These are phyloP conservation scores for Luidia sarsii DNA, from an alignment of 53 echinoderm and acorn worm species.

Conservation along the genomic window DNA sequence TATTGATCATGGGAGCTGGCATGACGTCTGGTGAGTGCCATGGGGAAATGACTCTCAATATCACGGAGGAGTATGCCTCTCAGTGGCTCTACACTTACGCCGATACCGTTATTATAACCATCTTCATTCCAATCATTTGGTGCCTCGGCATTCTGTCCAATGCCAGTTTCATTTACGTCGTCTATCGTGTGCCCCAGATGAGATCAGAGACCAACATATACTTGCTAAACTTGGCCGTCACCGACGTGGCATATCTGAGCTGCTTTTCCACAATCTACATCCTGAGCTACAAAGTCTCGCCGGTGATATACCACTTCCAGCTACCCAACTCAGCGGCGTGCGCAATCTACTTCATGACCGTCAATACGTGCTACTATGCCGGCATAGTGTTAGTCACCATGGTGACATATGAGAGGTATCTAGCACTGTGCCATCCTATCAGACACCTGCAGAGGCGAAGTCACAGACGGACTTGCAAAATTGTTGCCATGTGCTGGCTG, in stretches of 20 bases:
- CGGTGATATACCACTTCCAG: neutral
- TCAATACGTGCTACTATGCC: neutral
- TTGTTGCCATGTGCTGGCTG: slow-evolving; percentile 21
- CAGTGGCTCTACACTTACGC: slow-evolving; percentile 2
- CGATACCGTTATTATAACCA: slow-evolving; percentile 1
- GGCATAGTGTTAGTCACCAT: neutral
- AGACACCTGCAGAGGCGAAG: neutral
- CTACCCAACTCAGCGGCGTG: slow-evolving; percentile 2
- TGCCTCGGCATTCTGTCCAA: neutral
- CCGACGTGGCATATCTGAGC: slow-evolving; percentile 37
- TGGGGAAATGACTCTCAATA: neutral
- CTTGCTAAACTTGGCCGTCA: slow-evolving; percentile 2
- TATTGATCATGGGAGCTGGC: neutral
- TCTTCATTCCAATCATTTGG: neutral
- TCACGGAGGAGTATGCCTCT: slow-evolving; percentile 13
- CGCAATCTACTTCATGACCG: neutral
- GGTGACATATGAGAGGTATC: slow-evolving; percentile 17
- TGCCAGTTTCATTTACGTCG: neutral
- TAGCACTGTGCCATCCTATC: slow-evolving; percentile 20
- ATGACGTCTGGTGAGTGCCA: neutral
- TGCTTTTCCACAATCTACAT: slow-evolving; percentile 46
- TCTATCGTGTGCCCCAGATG: slow-evolving; percentile 3
- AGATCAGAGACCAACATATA: slow-evolving; percentile 13
- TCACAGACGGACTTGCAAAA: neutral
- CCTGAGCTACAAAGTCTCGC: slow-evolving; percentile 5